A percentile compares a stretch with the other conserved stretches of the same genome.
Conservation (phyloP, 1,140 invertebrate genomes). For the Scaptomyza hsui region DNA sequence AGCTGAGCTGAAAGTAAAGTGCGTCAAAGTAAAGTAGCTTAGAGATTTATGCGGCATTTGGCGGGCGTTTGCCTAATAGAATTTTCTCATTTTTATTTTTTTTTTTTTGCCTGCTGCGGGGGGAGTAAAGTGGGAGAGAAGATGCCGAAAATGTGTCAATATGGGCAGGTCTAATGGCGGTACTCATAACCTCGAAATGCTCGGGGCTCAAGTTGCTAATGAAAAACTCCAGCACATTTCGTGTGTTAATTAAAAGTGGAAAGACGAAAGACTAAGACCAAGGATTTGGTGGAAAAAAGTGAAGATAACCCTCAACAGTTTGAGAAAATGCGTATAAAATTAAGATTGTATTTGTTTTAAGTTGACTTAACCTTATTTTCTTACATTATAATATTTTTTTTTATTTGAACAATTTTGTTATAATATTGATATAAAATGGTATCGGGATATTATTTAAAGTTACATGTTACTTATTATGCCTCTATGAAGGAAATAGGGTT, state of each 20-base stretch:
- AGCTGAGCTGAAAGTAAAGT: constrained; percentile 37
- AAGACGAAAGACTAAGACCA: background rate
- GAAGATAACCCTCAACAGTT: no score
- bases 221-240: constrained; percentile 7
- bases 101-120: background rate
- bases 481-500: no score
- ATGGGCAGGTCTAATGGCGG: constrained; percentile 35
- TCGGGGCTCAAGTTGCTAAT: constrained; percentile 26
- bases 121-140: background rate
- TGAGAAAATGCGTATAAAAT: no score
- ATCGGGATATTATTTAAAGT: no score
- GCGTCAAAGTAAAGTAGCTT: constrained; percentile 74
- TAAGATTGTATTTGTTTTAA: no score
- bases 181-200: background rate
- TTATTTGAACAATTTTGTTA: no score
- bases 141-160: constrained; percentile 42
- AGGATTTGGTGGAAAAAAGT: no score
- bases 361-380: no score
- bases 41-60: constrained; percentile 73
- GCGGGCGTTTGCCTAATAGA: constrained; percentile 62
- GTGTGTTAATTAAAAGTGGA: constrained; percentile 18
- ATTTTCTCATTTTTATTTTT: constrained; percentile 36
- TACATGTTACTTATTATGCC: no score
- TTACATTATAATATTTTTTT: no score
- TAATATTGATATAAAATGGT: no score